Evolutionary conservation across 2,888 invertebrate genomes (phyloP), one percentile per base, ranked within the genome.

Genomic region (Caenorhabditis afra): DNA sequence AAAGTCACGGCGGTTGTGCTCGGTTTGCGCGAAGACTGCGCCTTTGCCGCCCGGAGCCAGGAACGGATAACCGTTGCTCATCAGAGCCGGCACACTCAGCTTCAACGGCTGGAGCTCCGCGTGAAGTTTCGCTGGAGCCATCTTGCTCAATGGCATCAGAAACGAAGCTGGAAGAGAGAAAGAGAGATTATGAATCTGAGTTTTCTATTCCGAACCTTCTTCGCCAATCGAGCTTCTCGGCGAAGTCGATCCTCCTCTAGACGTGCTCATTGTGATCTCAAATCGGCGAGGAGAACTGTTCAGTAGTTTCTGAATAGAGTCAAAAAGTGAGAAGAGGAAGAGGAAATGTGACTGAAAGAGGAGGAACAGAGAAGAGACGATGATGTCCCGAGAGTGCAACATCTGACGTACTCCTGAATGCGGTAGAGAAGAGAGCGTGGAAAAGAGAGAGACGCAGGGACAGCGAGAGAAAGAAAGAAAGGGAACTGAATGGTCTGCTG

Each of bases 41-140:
- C 45, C 22, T 12, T 20, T 45, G 3, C 22, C 18, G 1, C 3
- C 1, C 16, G 10, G 41, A 12, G 29, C 18, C 44, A n/a, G 44
- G 37, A 59, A 52, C 3, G 68, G 68, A 49, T 59, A 68, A 1
- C 68, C 68, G 29, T 68, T 67, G 8, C n/a, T 1, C 4, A n/a
- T 35, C 8, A 45, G 37, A 12, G 55, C 57, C 7, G 18, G 20
- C 1, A 2, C 7, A 0, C 16, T 14, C 41, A 68, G 14, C 49
- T 52, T 68, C 29, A 22, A 29, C 5, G 4, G 44, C 1, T 23
- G 20, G 2, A 68, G 14, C n/a, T 23, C 18, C 0, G 37, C 23
- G 14, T 68, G 20, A 0, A 59, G 41, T 12, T 41, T 44, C 1
- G 59, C 68, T 7, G 68, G 68, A 16, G 68, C 58, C 68, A 68